Evolutionary conservation across 2,797 vertebrate genomes (phyloP), one percentile per base, ranked within the genome.

Genomic region (Malurus leucopterus): DNA sequence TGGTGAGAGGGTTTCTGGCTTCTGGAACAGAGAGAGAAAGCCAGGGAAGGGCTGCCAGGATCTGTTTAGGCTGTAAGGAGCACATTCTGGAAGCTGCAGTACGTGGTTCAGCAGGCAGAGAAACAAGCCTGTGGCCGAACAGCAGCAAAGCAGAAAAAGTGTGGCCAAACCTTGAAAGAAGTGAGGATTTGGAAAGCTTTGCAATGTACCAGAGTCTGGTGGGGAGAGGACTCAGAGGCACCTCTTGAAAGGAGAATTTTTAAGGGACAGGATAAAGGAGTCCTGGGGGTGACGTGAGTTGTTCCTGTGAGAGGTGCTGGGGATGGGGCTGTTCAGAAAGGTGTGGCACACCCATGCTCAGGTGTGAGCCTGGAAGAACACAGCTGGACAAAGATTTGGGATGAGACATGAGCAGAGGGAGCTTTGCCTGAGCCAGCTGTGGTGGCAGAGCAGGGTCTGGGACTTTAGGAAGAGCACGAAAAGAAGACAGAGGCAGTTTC

Each of bases 321-420:
- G 8, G 24, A 55, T 55, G 17, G 18, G 15, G 50, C 18, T 34
- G 43, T 40, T 68, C 24, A 43, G 41, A 58, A 43, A 43, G 30
- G n/a, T 0, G 0, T 12, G 16, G 29, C 17, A 47, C 27, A 57
- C 8, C 16, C 29, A 1, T 27, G 14, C 10, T 9, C 7, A 38
- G 46, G 8, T 36, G 20, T 43, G 34, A 68, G 75, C 23, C 23
- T 40, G 27, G 19, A 69, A 84, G n/a, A 14, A 47, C 32, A 47
- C 13, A 61, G 21, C 38, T n/a, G n/a, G 10, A 34, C 21, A 41
- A 46, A 61, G 46, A 13, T 62, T 59, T 85, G 36, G 23, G 12
- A 5, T 30, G 19, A 46, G 22, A 59, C 3, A 3, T 7, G 19
- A 22, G 11, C 69, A 26, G 30, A 55, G 24, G 9, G 15, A 75